Evolutionary conservation across 1,140 invertebrate genomes (phyloP), one percentile per base, ranked within the genome.

Genomic region (Onthophagus taurus): DNA sequence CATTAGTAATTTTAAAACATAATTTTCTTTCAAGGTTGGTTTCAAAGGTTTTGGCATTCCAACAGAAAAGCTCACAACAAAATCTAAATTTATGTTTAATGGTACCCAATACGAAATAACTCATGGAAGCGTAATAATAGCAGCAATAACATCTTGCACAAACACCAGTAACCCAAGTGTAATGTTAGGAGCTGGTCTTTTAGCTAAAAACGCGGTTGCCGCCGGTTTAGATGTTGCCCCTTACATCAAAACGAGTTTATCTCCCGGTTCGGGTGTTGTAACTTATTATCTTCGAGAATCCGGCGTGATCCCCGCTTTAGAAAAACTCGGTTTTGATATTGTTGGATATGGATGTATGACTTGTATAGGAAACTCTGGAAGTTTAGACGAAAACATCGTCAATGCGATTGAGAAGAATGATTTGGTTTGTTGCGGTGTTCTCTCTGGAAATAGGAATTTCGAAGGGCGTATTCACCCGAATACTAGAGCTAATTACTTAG

Each of bases 321-420:
- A 85, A 47, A 76, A 88, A 63, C 72, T 62, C 4, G 95, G 94
- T 6, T 99, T 97, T 66, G 78, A 91, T 56, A 83, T 93, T 41
- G 85, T 89, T 3, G 94, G 94, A n/a, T 97, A 94, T 60, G 84
- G 95, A 1, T 98, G 95, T 68, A 97, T 97, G 93, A 98, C 94
- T 0, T 98, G 95, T 66, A 99, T 99, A 51, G 96, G 96, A 6
- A 98, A 98, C 66, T 90, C 85, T 34, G 95, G 95, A 8, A 92
- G 92, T 0, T 75, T 99, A 5, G 85, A 90, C 42, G 91, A 96
- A 45, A 74, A 83, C 48, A 85, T 99, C 17, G 81, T 81, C 0
- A 87, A 91, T 57, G 89, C 88, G 2, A 97, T 98, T 54, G 94
- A 98, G 64, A 87, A 91, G 75, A 89, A 90, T 60, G 89, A 93